Evolutionary conservation across 2,888 invertebrate genomes (phyloP).

Genomic region (Yponomeuta sedellus): DNA sequence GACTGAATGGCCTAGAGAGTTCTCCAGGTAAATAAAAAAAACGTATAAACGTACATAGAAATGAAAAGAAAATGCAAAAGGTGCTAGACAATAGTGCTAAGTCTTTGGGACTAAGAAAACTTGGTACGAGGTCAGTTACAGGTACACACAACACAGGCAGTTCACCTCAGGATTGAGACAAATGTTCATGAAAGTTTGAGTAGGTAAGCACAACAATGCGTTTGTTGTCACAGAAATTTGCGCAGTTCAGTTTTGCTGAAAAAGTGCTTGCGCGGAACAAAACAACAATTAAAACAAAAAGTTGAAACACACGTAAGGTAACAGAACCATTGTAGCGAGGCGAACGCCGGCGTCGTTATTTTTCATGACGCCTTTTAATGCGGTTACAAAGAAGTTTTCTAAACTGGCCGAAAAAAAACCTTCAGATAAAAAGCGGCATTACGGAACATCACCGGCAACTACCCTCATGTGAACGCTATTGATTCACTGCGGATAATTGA

Average conservation of each 20-base stretch:
- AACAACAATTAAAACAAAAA: not conserved
- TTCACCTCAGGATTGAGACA: too few relatives aligned
- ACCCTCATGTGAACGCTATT: constrained; percentile 73
- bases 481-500: constrained; percentile 77
- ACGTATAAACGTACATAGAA: too few relatives aligned
- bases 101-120: too few relatives aligned
- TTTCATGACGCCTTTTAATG: not conserved
- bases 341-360: not conserved
- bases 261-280: not conserved
- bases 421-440: constrained; percentile 55
- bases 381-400: not conserved
- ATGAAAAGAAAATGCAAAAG: too few relatives aligned
- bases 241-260: not conserved
- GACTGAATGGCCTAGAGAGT: too few relatives aligned
- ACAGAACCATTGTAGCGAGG: not conserved
- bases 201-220: too few relatives aligned
- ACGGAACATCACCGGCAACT: constrained; percentile 55
- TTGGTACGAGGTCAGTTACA: too few relatives aligned
- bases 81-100: too few relatives aligned
- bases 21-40: too few relatives aligned
- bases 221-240: too few relatives aligned
- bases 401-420: constrained; percentile 22
- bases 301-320: not conserved
- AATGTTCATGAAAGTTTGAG: too few relatives aligned
- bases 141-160: too few relatives aligned